phyloP scores from a whole-genome alignment of 2,797 vertebrate species.

The Melanotaenia pygmaea region DNA sequence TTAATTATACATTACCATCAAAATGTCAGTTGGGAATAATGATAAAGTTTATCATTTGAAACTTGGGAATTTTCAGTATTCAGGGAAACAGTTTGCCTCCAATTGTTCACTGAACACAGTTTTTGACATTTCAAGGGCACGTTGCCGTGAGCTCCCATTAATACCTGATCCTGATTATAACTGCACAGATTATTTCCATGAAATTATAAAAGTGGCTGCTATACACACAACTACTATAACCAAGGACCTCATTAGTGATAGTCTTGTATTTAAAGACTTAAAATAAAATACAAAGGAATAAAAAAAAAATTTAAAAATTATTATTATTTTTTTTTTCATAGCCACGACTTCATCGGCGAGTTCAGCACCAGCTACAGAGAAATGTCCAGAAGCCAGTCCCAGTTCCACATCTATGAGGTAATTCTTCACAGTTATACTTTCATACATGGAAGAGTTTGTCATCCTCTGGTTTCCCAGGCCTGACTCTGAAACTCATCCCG shows the following conservation, averaged over 20 bases:
- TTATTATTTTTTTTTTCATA: conserved; percentile 54
- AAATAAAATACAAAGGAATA: neutral
- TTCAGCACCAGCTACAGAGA: conserved; percentile 98
- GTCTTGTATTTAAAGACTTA: conserved; percentile 1
- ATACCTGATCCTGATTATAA: conserved; percentile 39
- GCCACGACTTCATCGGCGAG: conserved; percentile 98
- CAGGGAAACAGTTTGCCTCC: neutral
- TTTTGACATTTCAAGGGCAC: conserved; percentile 40
- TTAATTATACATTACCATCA: conserved; percentile 43
- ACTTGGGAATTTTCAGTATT: conserved; percentile 5
- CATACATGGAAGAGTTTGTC: neutral
- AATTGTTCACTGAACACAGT: conserved; percentile 23
- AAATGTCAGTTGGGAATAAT: neutral
- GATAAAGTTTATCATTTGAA: conserved; percentile 26
- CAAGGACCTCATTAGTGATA: conserved; percentile 38
- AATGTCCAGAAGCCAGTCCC: conserved; percentile 93
- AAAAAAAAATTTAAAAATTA: too few species aligned
- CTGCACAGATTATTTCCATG: conserved; percentile 41
- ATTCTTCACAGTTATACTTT: conserved; percentile 13
- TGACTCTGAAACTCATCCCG: conserved; percentile 4
- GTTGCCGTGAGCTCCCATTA: conserved; percentile 35
- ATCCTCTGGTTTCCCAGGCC: neutral
- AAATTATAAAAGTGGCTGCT: conserved; percentile 44
- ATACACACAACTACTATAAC: conserved; percentile 20
- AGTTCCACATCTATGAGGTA: conserved; percentile 97